Conservation (phyloP, 2,888 invertebrate genomes). For the Caradrina kadenii region DNA sequence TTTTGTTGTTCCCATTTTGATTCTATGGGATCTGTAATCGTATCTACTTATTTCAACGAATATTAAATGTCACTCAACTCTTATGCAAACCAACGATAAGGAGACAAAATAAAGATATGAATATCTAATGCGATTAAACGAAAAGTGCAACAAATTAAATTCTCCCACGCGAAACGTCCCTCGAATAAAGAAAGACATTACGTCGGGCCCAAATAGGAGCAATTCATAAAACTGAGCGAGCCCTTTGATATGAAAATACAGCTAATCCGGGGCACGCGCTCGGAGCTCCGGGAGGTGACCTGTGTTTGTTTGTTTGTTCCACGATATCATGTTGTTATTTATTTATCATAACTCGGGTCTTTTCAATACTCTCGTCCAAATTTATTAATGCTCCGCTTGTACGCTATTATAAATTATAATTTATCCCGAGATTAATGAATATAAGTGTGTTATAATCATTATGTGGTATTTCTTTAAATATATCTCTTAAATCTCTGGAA, state of each 20-base stretch:
- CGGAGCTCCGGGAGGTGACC: constrained; percentile 80
- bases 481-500: constrained; percentile 78
- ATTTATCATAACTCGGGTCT: constrained; percentile 83
- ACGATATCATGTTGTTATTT: constrained; percentile 82
- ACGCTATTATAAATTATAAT: constrained; percentile 84
- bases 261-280: constrained; percentile 88
- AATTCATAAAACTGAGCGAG: constrained; percentile 87
- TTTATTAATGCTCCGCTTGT: constrained; percentile 79
- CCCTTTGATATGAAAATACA: constrained; percentile 89
- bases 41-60: constrained; percentile 45
- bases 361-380: constrained; percentile 84
- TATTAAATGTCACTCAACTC: constrained; percentile 67
- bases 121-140: constrained; percentile 82
- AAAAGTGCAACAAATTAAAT: constrained; percentile 88
- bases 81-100: constrained; percentile 79
- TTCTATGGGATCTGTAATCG: constrained; percentile 23
- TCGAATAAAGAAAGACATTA: constrained; percentile 86
- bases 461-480: constrained; percentile 75
- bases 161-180: constrained; percentile 87
- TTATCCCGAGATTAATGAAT: constrained; percentile 83
- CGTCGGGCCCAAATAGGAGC: constrained; percentile 81
- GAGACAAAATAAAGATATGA: constrained; percentile 77
- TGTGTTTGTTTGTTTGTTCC: constrained; percentile 81
- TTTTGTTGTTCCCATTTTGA: constrained; percentile 16
- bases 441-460: constrained; percentile 82